These are phyloP conservation scores for Magallana nippona DNA, from an alignment of 2,888 invertebrate genomes.

Conservation along the genomic window DNA sequence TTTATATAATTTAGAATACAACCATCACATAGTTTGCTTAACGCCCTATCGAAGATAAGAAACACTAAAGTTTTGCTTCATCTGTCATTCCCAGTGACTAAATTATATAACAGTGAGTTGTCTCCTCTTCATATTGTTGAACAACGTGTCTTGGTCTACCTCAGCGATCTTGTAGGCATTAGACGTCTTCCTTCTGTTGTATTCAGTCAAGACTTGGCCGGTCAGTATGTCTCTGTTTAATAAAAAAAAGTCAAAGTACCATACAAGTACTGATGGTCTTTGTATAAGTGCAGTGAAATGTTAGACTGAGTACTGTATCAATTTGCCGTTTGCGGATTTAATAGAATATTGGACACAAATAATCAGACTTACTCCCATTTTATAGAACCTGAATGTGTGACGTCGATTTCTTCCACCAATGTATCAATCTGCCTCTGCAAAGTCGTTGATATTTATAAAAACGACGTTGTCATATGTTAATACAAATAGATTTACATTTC, in stretches of 20 bases:
- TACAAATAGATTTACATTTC: too few relatives aligned
- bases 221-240: slow-evolving; percentile 41
- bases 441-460: background rate
- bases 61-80: too few relatives aligned
- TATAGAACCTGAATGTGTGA: slow-evolving; percentile 52
- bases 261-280: too few relatives aligned
- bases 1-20: too few relatives aligned
- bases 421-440: slow-evolving; percentile 68
- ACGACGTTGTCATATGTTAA: too few relatives aligned
- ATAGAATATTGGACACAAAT: too few relatives aligned
- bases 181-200: slow-evolving; percentile 43
- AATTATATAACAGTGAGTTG: slow-evolving; percentile 38
- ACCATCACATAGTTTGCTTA: too few relatives aligned
- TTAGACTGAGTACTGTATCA: too few relatives aligned
- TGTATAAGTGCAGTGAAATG: too few relatives aligned
- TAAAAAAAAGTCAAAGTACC: background rate
- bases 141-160: slow-evolving; percentile 37
- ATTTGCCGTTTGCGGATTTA: too few relatives aligned
- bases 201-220: slow-evolving; percentile 40
- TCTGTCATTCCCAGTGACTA: too few relatives aligned
- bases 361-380: slow-evolving; percentile 50
- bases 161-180: slow-evolving; percentile 35
- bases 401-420: slow-evolving; percentile 69
- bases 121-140: slow-evolving; percentile 38
- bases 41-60: too few relatives aligned